Evolutionary conservation across 2,797 vertebrate species (phyloP).

Genomic region (Macrochelys suwanniensis): DNA sequence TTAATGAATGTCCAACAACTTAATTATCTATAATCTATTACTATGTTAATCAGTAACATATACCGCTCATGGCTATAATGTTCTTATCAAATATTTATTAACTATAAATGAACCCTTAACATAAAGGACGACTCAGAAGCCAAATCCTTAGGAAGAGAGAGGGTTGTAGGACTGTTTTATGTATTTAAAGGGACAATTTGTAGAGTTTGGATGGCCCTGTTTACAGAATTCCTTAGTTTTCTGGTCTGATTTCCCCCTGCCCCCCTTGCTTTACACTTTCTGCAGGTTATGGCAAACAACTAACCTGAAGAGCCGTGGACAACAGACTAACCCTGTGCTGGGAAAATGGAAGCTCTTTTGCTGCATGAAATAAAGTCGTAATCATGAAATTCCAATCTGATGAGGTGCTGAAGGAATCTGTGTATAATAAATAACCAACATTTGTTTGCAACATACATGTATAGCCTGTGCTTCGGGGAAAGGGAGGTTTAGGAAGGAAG

Average conservation of each 20-base stretch:
- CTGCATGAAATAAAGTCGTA: neutral
- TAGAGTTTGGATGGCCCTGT: neutral
- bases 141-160: neutral
- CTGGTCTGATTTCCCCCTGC: neutral
- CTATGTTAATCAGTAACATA: neutral
- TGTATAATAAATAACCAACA: neutral
- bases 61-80: neutral
- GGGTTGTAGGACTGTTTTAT: neutral
- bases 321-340: neutral
- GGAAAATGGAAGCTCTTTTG: neutral
- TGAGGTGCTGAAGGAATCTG: neutral
- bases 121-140: neutral
- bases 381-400: accelerated
- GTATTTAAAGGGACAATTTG: neutral
- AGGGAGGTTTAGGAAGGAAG: accelerated
- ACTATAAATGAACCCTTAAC: neutral
- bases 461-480: accelerated
- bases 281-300: constrained; percentile 51
- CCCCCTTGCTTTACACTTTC: neutral
- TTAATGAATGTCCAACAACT: neutral
- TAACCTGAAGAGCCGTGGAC: neutral
- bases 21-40: neutral
- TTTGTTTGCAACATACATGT: too few relatives aligned
- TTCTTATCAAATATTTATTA: neutral
- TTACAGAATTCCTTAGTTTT: neutral